A percentile compares a stretch with the other conserved stretches of the same genome.
These are phyloP conservation scores for Sarcophaga caerulescens DNA, from an alignment of 2,888 invertebrate species.

Conservation along the genomic window DNA sequence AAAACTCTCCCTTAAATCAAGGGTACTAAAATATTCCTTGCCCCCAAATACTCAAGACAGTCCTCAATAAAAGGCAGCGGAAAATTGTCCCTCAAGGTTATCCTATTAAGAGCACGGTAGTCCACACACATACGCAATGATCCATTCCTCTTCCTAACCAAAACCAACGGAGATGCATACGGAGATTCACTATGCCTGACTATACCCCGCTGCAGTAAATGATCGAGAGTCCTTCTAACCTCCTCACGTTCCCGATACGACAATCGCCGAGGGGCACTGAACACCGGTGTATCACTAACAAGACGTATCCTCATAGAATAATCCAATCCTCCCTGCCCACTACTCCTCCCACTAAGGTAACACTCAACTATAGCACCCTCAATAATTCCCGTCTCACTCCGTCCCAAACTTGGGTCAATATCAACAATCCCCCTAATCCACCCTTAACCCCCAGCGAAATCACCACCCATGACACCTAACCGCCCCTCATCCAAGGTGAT, in stretches of 20 bases:
- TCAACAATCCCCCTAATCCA: no score
- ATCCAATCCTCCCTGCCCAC: no score
- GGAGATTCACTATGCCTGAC: conserved; percentile 6
- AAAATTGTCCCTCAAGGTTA: conserved; percentile 27
- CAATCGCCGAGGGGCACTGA: conserved; percentile 6
- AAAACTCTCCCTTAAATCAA: conserved; percentile 25
- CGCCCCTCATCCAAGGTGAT: no score
- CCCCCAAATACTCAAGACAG: background rate
- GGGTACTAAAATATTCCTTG: conserved; percentile 16
- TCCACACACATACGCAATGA: conserved; percentile 27
- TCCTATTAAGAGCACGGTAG: conserved; percentile 5
- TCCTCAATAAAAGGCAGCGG: conserved; percentile 30
- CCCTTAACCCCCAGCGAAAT: background rate
- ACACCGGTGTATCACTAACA: background rate
- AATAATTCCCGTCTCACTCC: no score
- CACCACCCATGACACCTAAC: background rate
- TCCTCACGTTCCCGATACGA: conserved; percentile 10
- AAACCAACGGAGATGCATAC: background rate
- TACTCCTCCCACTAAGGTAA: no score
- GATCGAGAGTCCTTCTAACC: conserved; percentile 4
- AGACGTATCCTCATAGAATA: no score
- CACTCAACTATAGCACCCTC: no score
- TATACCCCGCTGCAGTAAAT: background rate
- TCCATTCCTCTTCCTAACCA: background rate
- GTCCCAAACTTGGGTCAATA: no score